These are phyloP conservation scores for Lepetodrilus schrolli DNA, from an alignment of 2,888 invertebrate species.

Conservation along the genomic window DNA sequence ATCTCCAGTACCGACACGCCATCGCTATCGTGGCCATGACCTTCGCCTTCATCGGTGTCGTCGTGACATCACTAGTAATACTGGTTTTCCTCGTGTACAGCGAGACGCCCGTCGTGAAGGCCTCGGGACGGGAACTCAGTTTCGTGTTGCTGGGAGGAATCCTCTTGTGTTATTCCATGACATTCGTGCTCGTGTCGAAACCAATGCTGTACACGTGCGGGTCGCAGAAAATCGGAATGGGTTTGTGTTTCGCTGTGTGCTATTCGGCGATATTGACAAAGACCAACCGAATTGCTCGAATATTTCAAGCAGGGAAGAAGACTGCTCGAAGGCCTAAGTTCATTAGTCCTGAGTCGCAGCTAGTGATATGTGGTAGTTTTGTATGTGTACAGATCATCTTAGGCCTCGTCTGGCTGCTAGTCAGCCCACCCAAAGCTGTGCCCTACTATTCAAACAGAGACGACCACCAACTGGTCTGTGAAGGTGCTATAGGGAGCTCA, in stretches of 20 bases:
- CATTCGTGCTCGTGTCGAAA: conserved; percentile 74
- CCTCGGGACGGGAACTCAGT: conserved; percentile 76
- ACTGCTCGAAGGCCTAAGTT: conserved; percentile 75
- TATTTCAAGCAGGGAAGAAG: conserved; percentile 75
- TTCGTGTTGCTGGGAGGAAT: conserved; percentile 75
- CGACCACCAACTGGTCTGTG: conserved; percentile 92
- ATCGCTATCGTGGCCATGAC: conserved; percentile 96
- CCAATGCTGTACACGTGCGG: conserved; percentile 74
- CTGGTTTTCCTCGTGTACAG: conserved; percentile 73
- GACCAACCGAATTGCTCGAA: conserved; percentile 75
- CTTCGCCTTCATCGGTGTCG: conserved; percentile 74
- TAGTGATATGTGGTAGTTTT: conserved; percentile 75
- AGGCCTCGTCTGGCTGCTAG: conserved; percentile 92
- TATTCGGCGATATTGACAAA: conserved; percentile 76
- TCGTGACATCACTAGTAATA: conserved; percentile 71
- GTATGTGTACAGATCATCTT: conserved; percentile 79
- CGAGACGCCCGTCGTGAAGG: conserved; percentile 76
- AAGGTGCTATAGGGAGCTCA: conserved; percentile 78
- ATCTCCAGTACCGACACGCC: conserved; percentile 81
- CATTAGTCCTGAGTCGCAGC: conserved; percentile 76
- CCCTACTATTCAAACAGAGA: conserved; percentile 93
- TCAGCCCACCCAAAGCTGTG: conserved; percentile 91
- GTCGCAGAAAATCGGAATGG: conserved; percentile 74
- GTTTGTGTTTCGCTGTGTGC: conserved; percentile 75
- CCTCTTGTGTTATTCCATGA: conserved; percentile 73